These are phyloP conservation scores for Drosophila quinaria DNA, from an alignment of 2,888 invertebrate species.

Conservation along the genomic window DNA sequence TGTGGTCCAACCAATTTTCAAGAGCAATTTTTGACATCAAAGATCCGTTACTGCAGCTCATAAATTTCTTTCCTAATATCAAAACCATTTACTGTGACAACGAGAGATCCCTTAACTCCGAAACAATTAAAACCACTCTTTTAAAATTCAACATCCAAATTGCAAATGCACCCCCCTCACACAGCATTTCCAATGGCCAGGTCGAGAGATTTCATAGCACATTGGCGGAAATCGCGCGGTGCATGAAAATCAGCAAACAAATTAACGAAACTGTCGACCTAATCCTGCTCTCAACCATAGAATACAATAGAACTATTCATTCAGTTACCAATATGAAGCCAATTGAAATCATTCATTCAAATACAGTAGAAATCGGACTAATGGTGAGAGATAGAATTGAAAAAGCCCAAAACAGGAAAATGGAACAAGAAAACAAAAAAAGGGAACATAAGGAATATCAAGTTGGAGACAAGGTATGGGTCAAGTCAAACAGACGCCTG, in stretches of 20 bases:
- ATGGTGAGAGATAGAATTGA: not conserved
- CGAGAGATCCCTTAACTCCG: constrained; percentile 9
- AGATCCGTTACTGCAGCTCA: not conserved
- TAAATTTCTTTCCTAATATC: not conserved
- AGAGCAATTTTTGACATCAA: constrained; percentile 9
- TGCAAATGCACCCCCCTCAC: too few species aligned
- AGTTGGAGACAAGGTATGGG: constrained; percentile 6
- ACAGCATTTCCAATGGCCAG: constrained; percentile 10
- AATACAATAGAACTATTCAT: constrained; percentile 15
- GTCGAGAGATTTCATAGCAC: constrained; percentile 16
- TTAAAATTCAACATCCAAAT: too few species aligned
- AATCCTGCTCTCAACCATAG: too few species aligned
- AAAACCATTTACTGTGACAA: constrained; percentile 19
- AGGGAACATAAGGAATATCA: constrained; percentile 42
- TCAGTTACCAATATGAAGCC: not conserved
- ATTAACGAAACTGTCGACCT: too few species aligned
- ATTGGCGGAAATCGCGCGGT: not conserved
- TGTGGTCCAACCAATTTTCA: constrained; percentile 1
- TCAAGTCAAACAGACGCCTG: not conserved
- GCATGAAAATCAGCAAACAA: not conserved
- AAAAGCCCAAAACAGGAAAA: not conserved
- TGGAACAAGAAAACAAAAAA: not conserved
- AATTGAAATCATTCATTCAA: constrained; percentile 6
- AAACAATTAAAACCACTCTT: not conserved
- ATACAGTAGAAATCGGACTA: not conserved